Evolutionary conservation across 2,888 invertebrate species (phyloP), one percentile per base, ranked within the genome.

Genomic region (Agrotis clavis): DNA sequence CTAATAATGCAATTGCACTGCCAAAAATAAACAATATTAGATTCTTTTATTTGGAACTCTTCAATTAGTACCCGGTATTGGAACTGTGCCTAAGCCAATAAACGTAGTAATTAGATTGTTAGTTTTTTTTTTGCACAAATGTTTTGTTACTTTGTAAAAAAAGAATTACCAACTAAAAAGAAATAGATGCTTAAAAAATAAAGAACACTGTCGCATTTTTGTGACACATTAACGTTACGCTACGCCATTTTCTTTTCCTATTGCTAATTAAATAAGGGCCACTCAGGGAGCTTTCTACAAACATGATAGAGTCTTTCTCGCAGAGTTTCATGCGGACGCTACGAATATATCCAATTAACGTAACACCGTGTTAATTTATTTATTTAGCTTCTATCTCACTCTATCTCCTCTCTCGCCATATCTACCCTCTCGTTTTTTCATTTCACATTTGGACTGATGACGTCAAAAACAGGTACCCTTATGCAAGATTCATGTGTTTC

Each of bases 191-290:
- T 65, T 65, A 21, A 53, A 71, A 74, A 64, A n/a, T 57, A 68
- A 78, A 56, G 30, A 48, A 51, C 3, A 60, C n/a, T 1, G 47
- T 0, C 2, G 6, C n/a, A 41, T 48, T 70, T 78, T 56, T 45
- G 25, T 57, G 18, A 69, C 72, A 81, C 25, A 74, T 65, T 76
- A 68, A 74, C 48, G 56, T 59, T 71, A 64, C 72, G 45, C 51
- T 56, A 59, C 68, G 67, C 65, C 74, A 77, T 72, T 77, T 79
- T 56, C 61, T 69, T 60, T 62, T 64, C 45, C 64, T 69, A 76
- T 69, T 65, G 74, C 74, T 86, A 84, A 87, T 87, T 79, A 78
- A 83, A 86, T 87, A 75, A 82, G 66, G 48, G 67, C 83, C 84
- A 81, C 83, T 85, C 75, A 64, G 68, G 16, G 67, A 61, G 59